These are phyloP conservation scores for Octodon degus DNA, from an alignment of 2,113 vertebrate genomes.

Conservation along the genomic window DNA sequence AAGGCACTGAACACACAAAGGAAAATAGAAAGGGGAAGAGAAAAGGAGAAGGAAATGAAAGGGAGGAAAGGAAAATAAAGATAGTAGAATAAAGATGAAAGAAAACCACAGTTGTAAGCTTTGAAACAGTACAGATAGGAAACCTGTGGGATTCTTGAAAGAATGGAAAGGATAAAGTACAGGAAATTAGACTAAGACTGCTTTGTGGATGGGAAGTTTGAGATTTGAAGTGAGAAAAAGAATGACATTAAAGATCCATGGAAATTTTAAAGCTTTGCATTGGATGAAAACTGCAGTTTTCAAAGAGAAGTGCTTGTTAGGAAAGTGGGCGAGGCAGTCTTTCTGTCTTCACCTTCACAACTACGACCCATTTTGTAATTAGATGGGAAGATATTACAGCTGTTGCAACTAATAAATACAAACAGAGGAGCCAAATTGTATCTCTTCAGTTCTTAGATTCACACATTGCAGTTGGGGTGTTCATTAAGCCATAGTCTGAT, in stretches of 20 bases:
- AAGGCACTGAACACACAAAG: neutral
- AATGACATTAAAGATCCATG: neutral
- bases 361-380: neutral
- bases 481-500: neutral
- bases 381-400: constrained; percentile 33
- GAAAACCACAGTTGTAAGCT: neutral
- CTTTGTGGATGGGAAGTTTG: constrained; percentile 23
- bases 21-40: neutral
- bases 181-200: neutral
- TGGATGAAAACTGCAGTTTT: neutral
- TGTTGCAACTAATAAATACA: constrained; percentile 12
- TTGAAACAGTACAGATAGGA: neutral
- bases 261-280: constrained; percentile 8
- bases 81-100: neutral
- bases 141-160: neutral
- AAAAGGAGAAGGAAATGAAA: too few relatives aligned
- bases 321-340: neutral
- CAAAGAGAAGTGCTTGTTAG: constrained; percentile 2
- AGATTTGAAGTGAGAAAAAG: neutral
- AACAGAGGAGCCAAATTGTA: neutral
- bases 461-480: neutral
- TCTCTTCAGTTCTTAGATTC: neutral
- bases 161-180: neutral
- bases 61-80: neutral
- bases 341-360: neutral